phyloP scores from a whole-genome alignment of 2,888 invertebrate species.

The Tipula vernalis region DNA sequence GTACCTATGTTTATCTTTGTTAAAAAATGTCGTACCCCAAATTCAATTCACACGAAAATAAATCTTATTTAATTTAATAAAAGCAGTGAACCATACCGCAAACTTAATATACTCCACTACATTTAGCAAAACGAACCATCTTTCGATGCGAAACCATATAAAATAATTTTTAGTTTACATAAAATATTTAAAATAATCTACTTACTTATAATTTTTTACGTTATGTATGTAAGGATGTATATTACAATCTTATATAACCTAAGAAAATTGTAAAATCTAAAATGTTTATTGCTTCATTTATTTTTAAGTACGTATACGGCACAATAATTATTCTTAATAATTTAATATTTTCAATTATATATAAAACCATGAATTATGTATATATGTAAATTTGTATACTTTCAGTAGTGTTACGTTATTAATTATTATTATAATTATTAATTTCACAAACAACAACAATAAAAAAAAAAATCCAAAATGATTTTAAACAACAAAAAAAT shows the following conservation, averaged over 20 bases:
- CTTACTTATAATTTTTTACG: not conserved
- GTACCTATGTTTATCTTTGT: too few species aligned
- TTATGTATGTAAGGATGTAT: not conserved
- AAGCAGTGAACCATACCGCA: too few species aligned
- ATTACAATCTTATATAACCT: not conserved
- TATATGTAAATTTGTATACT: not conserved
- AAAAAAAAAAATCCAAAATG: not conserved
- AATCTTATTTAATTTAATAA: too few species aligned
- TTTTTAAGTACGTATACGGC: not conserved
- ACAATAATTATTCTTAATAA: not conserved
- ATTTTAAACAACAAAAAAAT: not conserved
- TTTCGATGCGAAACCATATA: not conserved
- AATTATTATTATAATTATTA: not conserved
- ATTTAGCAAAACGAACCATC: not conserved
- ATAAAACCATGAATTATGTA: not conserved
- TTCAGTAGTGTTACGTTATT: not conserved
- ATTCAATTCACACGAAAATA: too few species aligned
- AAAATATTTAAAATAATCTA: not conserved
- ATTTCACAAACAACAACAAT: not conserved
- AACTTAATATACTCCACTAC: not conserved
- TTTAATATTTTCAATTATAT: not conserved
- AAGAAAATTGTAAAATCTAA: not conserved
- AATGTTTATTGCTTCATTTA: not conserved
- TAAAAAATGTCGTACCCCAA: too few species aligned
- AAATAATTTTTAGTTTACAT: not conserved